These are phyloP conservation scores for Sepiola atlantica DNA, from an alignment of 2,888 invertebrate species.

Conservation along the genomic window DNA sequence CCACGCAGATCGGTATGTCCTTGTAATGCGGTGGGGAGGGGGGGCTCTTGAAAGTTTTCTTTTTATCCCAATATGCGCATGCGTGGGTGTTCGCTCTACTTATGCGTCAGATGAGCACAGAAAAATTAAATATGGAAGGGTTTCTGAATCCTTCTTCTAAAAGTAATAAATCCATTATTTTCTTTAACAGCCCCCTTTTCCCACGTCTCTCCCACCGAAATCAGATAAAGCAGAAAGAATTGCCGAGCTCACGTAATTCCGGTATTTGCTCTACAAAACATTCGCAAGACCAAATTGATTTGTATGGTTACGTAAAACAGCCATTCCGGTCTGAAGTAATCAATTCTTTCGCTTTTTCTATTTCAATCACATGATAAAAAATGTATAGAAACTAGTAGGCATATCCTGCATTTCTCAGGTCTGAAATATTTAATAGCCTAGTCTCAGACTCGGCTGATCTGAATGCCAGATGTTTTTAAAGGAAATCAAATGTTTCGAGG, in stretches of 20 bases:
- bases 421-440: too few relatives aligned
- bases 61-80: neutral
- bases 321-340: neutral
- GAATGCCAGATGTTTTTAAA: too few relatives aligned
- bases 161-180: neutral
- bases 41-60: neutral
- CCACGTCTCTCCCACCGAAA: neutral
- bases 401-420: too few relatives aligned
- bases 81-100: neutral
- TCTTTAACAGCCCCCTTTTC: neutral
- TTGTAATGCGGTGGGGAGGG: neutral
- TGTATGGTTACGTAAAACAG: neutral
- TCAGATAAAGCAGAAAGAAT: constrained; percentile 1
- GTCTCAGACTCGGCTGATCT: too few relatives aligned
- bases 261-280: neutral
- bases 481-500: too few relatives aligned
- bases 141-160: neutral
- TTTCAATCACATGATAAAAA: neutral
- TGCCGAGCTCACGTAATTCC: neutral
- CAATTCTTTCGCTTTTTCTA: neutral
- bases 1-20: too few relatives aligned
- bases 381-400: too few relatives aligned
- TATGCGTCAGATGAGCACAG: neutral
- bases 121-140: neutral
- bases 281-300: neutral